Percentiles rank a stretch among this genome's conserved stretches.
Conservation (phyloP, 2,888 invertebrate species). For the Heteromurus nitidus region DNA sequence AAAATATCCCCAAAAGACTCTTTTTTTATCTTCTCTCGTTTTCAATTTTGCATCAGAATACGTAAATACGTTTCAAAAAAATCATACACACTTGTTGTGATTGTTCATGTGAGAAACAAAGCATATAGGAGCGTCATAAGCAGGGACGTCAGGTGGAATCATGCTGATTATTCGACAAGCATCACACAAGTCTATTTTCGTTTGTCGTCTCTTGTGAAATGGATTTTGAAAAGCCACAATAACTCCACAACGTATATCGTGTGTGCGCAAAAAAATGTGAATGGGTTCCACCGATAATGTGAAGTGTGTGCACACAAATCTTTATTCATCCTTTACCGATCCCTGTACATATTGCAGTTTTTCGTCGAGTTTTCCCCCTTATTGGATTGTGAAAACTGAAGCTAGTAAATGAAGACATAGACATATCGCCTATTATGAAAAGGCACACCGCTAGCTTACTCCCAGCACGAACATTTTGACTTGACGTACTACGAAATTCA, state of each 20-base stretch:
- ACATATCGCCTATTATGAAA: too few relatives aligned
- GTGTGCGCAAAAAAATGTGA: too few relatives aligned
- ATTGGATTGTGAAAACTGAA: constrained; percentile 14
- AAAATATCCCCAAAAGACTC: background rate
- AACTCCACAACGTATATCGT: background rate
- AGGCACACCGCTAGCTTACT: too few relatives aligned
- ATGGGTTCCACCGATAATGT: too few relatives aligned
- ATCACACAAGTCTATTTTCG: background rate
- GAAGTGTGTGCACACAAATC: too few relatives aligned
- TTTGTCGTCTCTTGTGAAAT: constrained; percentile 8
- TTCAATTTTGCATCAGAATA: constrained; percentile 9
- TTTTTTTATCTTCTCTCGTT: constrained; percentile 6
- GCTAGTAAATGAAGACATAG: background rate
- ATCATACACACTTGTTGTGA: too few relatives aligned
- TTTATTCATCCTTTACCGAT: too few relatives aligned
- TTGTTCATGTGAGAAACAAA: constrained; percentile 46
- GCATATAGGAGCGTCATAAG: background rate
- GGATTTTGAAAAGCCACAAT: constrained; percentile 38
- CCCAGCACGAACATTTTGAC: too few relatives aligned
- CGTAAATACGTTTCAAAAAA: too few relatives aligned
- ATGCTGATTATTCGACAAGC: constrained; percentile 60
- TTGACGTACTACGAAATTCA: constrained; percentile 51
- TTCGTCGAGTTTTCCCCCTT: constrained; percentile 13
- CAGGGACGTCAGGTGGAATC: constrained; percentile 36
- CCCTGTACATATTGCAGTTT: constrained; percentile 1